These are phyloP conservation scores for Sminthurides bifidus DNA, from an alignment of 1,140 invertebrate genomes.

Conservation along the genomic window DNA sequence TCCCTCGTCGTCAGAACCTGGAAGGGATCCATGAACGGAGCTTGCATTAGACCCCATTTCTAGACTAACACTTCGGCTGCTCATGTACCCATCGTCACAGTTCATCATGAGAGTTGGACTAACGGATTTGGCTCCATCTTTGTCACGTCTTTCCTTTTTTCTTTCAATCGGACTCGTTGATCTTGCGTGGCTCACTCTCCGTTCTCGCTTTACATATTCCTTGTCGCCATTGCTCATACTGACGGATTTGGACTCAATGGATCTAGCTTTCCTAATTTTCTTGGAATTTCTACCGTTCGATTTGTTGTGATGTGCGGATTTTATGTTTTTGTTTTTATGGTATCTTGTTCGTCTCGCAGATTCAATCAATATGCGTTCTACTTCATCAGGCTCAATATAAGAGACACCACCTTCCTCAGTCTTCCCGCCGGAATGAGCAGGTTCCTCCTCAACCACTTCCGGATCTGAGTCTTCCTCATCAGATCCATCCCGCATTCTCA, in stretches of 20 bases:
- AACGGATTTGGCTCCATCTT: neutral
- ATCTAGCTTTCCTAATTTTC: neutral
- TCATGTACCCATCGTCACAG: constrained; percentile 1
- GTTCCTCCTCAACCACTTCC: neutral
- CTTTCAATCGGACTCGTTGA: neutral
- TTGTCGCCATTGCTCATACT: neutral
- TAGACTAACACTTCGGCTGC: constrained; percentile 5
- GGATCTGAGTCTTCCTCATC: neutral
- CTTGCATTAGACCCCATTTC: neutral
- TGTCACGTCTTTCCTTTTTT: neutral
- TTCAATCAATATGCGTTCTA: neutral
- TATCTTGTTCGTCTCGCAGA: neutral
- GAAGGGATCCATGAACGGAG: neutral
- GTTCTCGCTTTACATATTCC: constrained; percentile 3
- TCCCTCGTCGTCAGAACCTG: neutral
- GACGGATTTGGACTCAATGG: neutral
- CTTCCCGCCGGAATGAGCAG: neutral
- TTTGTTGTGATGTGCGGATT: constrained; percentile 1
- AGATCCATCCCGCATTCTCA: no score
- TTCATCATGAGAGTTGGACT: neutral
- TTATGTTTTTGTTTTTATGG: neutral
- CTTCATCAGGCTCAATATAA: neutral
- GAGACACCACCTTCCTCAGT: no score
- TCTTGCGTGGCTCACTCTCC: neutral
- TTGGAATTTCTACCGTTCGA: neutral